Base-by-base conservation (phyloP, 2,113 vertebrate species). In the Vicugna pacos region DNA sequence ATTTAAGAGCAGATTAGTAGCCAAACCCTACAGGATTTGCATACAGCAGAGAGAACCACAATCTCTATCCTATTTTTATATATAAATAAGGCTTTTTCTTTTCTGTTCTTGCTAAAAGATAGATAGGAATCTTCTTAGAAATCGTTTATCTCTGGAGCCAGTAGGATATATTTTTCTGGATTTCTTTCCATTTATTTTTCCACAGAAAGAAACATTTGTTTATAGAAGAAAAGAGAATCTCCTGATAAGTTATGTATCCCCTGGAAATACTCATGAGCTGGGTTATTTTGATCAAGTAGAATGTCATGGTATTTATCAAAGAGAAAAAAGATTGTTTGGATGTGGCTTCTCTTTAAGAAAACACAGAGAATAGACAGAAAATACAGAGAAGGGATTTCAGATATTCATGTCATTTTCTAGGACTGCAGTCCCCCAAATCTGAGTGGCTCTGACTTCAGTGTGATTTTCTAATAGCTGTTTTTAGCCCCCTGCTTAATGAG, bases 211-310 rank as follows among this genome's bases (percentile, higher is more conserved):
- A 84, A 89, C n/a, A 38, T 83, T 80, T 77, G 16, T 70, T 93
- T 96, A 52, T 83, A 76, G 84, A 87, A 91, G 91, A 80, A 46
- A 82, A 87, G 35, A 50, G 75, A 72, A 84, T 76, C 11, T 92
- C n/a, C 35, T 13, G 30, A 70, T 90, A 38, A 93, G 30, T 70
- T 85, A 32, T 42, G 9, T 54, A 48, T 46, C 28, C 82, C 72
- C 46, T 46, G 32, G n/a, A 81, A 89, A 82, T 48, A 85, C 24
- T 67, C 76, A 91, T 77, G 48, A 67, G 42, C 54, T 92, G 38
- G 22, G 72, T 95, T 80, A 76, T 83, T 79, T n/a, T 87, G 62
- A 83, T 12, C 20, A 67, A 75, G 75, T 26, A 70, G 38, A 82
- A 93, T 42, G 4, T 11, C 26, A 84, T 13, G 46, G 28, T 48